These are phyloP conservation scores for Gadus macrocephalus DNA, from an alignment of 2,113 vertebrate species.

Conservation along the genomic window DNA sequence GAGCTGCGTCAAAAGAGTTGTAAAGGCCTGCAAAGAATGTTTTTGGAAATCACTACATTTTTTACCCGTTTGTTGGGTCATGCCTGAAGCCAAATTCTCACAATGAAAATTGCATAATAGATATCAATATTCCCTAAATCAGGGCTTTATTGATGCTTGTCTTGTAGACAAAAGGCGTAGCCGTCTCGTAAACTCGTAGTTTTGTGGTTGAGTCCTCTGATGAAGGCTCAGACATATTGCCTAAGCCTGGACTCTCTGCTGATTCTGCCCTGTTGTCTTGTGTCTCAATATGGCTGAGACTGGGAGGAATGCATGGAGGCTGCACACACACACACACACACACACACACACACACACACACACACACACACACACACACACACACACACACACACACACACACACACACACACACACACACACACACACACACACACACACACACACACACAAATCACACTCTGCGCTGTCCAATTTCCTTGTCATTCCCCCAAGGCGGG, in stretches of 20 bases:
- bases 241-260: constrained; percentile 20
- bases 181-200: too few relatives aligned
- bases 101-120: too few relatives aligned
- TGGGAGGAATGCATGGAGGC: constrained; percentile 68
- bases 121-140: too few relatives aligned
- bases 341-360: constrained; percentile 36
- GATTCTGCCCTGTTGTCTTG: constrained; percentile 40
- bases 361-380: constrained; percentile 42
- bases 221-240: constrained; percentile 17
- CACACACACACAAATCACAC: constrained; percentile 61
- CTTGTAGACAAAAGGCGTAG: too few relatives aligned
- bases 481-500: constrained; percentile 62
- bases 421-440: constrained; percentile 36
- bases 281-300: constrained; percentile 51
- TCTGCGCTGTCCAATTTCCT: constrained; percentile 64
- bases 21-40: too few relatives aligned
- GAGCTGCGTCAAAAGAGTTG: too few relatives aligned
- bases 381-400: constrained; percentile 36
- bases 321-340: constrained; percentile 41
- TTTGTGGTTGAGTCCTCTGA: neutral
- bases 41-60: too few relatives aligned
- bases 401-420: constrained; percentile 38
- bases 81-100: too few relatives aligned
- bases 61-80: too few relatives aligned
- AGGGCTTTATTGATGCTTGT: too few relatives aligned